Conservation (phyloP, 2,797 vertebrate species). For the Mus caroli region DNA sequence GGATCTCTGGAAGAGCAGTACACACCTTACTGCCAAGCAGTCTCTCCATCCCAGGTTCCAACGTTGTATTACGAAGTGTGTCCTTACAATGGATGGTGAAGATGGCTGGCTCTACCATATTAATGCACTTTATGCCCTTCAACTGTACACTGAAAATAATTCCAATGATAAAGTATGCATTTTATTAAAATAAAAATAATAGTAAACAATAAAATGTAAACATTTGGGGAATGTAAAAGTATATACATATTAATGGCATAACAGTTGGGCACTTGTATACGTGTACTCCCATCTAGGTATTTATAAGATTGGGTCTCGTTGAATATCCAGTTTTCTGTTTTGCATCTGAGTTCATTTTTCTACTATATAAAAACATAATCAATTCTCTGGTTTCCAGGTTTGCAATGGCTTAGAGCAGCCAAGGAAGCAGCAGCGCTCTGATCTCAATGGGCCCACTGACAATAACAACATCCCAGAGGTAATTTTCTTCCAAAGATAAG, state of each 20-base stretch:
- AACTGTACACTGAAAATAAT: background rate
- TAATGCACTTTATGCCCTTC: background rate
- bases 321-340: background rate
- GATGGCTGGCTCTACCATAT: accelerated
- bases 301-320: background rate
- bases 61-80: background rate
- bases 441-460: constrained; percentile 96
- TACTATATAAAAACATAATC: background rate
- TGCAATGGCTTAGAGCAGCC: constrained; percentile 95
- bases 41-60: background rate
- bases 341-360: background rate
- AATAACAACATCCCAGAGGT: constrained; percentile 98
- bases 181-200: background rate
- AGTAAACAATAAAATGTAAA: background rate
- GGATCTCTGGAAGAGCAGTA: background rate
- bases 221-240: background rate
- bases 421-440: constrained; percentile 97
- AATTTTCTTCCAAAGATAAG: constrained; percentile 55
- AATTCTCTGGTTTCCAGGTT: constrained; percentile 87
- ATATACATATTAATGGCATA: background rate
- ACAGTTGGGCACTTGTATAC: background rate
- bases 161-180: background rate
- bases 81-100: background rate
- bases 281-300: background rate
- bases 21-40: background rate